These are phyloP conservation scores for Cyrtonyx montezumae DNA, from an alignment of 2,113 vertebrate species.

Conservation along the genomic window DNA sequence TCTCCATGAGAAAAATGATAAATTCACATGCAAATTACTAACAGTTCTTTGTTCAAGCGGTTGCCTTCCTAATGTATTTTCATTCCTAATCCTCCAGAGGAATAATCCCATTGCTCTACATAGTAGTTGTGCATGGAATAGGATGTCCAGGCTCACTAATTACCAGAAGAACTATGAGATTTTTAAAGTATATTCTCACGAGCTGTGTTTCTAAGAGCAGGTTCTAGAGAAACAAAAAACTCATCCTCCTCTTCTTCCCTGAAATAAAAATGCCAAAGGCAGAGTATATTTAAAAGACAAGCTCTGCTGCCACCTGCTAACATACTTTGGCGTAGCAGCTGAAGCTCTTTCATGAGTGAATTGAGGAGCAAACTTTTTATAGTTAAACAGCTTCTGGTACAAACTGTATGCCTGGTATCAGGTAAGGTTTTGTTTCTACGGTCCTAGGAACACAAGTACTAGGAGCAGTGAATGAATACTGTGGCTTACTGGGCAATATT, in stretches of 20 bases:
- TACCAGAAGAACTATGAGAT: neutral
- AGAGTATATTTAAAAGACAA: neutral
- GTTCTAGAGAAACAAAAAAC: neutral
- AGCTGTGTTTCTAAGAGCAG: neutral
- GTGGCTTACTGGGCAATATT: neutral
- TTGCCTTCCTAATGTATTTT: neutral
- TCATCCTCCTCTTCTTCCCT: neutral
- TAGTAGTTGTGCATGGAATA: neutral
- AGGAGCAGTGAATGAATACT: neutral
- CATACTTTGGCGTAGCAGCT: neutral
- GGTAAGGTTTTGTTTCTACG: neutral
- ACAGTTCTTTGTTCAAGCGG: neutral
- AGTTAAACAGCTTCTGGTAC: neutral
- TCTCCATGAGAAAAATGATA: neutral
- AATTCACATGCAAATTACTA: neutral
- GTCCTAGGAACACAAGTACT: neutral
- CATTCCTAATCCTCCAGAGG: neutral
- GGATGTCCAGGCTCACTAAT: neutral
- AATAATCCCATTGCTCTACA: neutral
- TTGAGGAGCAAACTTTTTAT: neutral
- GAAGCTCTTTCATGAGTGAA: neutral
- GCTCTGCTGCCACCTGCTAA: constrained; percentile 69
- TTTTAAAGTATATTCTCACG: neutral
- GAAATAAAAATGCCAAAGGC: neutral
- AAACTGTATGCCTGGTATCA: accelerated